phyloP scores from a whole-genome alignment of 2,113 vertebrate species.

The Manacus vitellinus region DNA sequence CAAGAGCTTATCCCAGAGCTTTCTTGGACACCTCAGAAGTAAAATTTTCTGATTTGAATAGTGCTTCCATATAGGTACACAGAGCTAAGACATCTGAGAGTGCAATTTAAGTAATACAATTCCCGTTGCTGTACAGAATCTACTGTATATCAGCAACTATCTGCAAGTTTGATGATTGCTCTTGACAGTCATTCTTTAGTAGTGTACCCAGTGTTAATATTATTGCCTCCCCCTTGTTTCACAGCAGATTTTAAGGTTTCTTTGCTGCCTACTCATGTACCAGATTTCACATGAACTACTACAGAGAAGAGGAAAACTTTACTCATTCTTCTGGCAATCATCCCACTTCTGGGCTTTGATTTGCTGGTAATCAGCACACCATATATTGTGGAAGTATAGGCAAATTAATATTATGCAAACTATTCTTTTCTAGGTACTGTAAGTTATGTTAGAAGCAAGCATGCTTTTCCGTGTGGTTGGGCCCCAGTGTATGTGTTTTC shows the following conservation, averaged over 20 bases:
- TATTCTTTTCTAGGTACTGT: not conserved
- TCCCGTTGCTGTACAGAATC: not conserved
- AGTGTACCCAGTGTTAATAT: not conserved
- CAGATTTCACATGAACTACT: not conserved
- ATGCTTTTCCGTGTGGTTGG: not conserved
- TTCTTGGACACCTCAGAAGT: not conserved
- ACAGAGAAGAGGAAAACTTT: slow-evolving; percentile 3
- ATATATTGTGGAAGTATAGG: not conserved
- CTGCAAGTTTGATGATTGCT: not conserved
- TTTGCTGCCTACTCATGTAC: not conserved
- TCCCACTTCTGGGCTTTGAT: not conserved
- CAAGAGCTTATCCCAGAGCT: not conserved
- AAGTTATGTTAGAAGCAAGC: not conserved
- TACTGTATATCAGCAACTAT: not conserved
- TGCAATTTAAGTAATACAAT: not conserved
- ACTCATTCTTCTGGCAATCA: not conserved
- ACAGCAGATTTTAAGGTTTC: not conserved
- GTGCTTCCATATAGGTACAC: not conserved
- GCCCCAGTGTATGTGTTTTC: not conserved
- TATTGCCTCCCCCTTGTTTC: not conserved
- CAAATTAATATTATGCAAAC: not conserved
- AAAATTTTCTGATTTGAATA: not conserved
- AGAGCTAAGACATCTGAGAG: not conserved
- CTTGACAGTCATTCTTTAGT: not conserved
- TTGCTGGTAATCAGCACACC: not conserved